Evolutionary conservation across 2,797 vertebrate genomes (phyloP).

Genomic region (Valencia hispanica): DNA sequence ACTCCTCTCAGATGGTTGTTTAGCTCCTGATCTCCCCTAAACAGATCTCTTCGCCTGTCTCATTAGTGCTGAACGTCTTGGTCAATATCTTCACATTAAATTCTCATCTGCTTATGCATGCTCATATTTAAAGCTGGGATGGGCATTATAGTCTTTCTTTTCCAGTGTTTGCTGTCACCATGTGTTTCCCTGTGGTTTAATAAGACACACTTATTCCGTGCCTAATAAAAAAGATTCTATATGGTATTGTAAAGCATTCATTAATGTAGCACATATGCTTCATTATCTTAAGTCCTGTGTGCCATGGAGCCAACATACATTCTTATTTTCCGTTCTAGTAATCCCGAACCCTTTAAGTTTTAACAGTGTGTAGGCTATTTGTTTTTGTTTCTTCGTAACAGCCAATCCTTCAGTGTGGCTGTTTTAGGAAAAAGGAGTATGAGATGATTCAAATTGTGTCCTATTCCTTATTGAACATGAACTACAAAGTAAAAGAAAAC

Average conservation of each 20-base stretch:
- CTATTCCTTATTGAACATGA: neutral
- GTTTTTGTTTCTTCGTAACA: neutral
- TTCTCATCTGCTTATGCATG: conserved; percentile 13
- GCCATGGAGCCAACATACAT: conserved; percentile 13
- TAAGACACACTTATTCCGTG: conserved; percentile 4
- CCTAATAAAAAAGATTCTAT: conserved; percentile 1
- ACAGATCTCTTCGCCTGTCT: conserved; percentile 49
- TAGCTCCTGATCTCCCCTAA: conserved; percentile 49
- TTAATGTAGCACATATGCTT: conserved; percentile 27
- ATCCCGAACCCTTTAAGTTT: conserved; percentile 4
- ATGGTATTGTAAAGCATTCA: conserved; percentile 17
- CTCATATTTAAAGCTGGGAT: conserved; percentile 16
- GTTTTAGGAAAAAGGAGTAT: neutral
- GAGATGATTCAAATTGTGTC: neutral
- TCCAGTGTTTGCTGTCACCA: conserved; percentile 18
- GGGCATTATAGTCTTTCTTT: neutral
- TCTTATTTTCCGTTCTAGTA: conserved; percentile 12
- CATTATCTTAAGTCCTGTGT: neutral
- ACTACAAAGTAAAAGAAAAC: too few relatives aligned
- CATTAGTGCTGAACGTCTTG: conserved; percentile 47
- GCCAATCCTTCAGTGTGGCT: neutral
- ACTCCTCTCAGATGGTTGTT: conserved; percentile 44
- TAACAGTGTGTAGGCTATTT: neutral
- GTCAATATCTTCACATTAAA: conserved; percentile 43
- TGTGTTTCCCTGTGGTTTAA: conserved; percentile 20